Evolutionary conservation across 2,797 vertebrate species (phyloP).

Genomic region (Enteromius afrohamiltoni): DNA sequence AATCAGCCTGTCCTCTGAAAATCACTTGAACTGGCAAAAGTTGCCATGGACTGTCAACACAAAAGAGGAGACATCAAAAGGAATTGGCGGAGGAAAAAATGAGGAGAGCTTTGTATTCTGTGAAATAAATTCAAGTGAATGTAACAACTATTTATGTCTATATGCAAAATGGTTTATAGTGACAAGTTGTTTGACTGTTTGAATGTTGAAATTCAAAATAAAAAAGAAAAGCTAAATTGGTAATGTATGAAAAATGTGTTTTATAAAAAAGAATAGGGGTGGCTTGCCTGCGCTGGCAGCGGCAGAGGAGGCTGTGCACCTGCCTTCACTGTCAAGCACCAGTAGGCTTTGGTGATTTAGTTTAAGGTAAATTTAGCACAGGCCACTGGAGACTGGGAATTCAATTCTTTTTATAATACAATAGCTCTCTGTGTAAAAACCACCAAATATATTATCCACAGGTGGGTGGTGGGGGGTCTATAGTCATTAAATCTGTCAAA

Average conservation of each 20-base stretch:
- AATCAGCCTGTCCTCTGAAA: slow-evolving; percentile 43
- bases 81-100: background rate
- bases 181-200: background rate
- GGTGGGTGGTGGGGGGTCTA: slow-evolving; percentile 63
- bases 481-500: slow-evolving; percentile 69
- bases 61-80: slow-evolving; percentile 20
- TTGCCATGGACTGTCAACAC: slow-evolving; percentile 8
- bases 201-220: background rate
- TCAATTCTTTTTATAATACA: slow-evolving; percentile 75
- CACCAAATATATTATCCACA: slow-evolving; percentile 72
- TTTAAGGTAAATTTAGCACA: slow-evolving; percentile 80
- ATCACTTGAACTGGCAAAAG: slow-evolving; percentile 35
- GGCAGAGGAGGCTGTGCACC: slow-evolving; percentile 69
- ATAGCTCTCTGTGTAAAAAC: slow-evolving; percentile 67
- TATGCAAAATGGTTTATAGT: slow-evolving; percentile 9
- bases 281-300: slow-evolving; percentile 65
- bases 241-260: background rate
- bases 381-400: slow-evolving; percentile 72
- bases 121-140: background rate
- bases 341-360: slow-evolving; percentile 78
- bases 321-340: slow-evolving; percentile 78
- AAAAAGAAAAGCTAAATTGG: background rate
- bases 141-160: background rate
- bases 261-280: background rate
- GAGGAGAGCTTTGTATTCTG: background rate